Evolutionary conservation across 2,113 vertebrate species (phyloP), one percentile per base, ranked within the genome.

Genomic region (Nannobrachium achirus): DNA sequence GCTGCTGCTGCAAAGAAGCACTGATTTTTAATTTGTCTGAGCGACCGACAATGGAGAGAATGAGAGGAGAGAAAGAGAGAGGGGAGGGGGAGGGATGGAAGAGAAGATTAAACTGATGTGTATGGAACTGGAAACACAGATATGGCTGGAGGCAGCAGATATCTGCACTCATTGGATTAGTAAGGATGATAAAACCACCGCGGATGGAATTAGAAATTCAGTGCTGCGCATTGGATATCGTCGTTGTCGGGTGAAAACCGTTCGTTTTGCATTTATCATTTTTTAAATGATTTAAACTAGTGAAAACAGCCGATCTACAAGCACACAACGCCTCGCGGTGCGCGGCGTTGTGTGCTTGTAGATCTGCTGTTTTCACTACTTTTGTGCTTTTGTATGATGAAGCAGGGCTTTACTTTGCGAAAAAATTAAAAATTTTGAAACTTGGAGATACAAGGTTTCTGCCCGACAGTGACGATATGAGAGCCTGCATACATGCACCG

Each of bases 101-200:
- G 63, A 75, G 62, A 66, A 61, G 38, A 82, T 72, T 38, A 48
- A 85, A 90, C 88, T 73, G 67, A 85, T 88, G 74, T 74, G 10
- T 64, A 55, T 76, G 65, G 76, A 88, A 82, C 83, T 82, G 77
- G 76, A 82, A 81, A 58, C 79, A 80, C 74, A 72, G 81, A 81
- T 82, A 73, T 85, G 70, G 53, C 75, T 72, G 72, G 46, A 55
- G 77, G 69, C 71, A 71, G 76, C 65, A 52, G 60, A 75, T 69
- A 73, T 77, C 84, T 70, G 75, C 50, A 49, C 19, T 70, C 63
- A 62, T 56, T 52, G 71, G 69, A 82, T 85, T 90, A 85, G 78
- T 44, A 52, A 45, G 75, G 77, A 86, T 74, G 67, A 78, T 68
- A 78, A 69, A 53, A 33, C 25, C 25, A 42, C 25, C 58, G 10